These are phyloP conservation scores for Galerucella nymphaeae DNA, from an alignment of 2,888 invertebrate species.

Conservation along the genomic window DNA sequence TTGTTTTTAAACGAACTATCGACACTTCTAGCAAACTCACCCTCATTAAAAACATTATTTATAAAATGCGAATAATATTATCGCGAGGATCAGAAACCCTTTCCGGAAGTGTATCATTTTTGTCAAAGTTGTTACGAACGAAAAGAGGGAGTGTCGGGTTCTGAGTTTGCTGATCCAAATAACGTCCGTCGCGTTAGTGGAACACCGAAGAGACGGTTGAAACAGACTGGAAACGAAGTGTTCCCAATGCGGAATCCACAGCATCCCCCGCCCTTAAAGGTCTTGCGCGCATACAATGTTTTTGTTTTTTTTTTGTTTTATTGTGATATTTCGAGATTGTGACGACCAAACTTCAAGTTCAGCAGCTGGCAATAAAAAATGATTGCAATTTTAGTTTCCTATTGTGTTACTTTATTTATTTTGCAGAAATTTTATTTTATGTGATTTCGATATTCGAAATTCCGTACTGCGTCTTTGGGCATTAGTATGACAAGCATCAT, in stretches of 20 bases:
- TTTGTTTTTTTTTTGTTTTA: conserved; percentile 20
- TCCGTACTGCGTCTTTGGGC: too few relatives aligned
- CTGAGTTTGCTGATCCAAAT: conserved; percentile 24
- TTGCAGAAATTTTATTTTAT: background rate
- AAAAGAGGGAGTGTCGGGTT: conserved; percentile 53
- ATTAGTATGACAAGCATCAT: too few relatives aligned
- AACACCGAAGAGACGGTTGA: conserved; percentile 48
- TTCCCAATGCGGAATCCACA: conserved; percentile 56
- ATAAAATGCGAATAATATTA: background rate
- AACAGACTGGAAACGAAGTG: conserved; percentile 41
- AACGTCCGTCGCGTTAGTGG: conserved; percentile 45
- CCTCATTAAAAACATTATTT: conserved; percentile 22
- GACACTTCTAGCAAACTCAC: conserved; percentile 24
- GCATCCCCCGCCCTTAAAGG: conserved; percentile 55
- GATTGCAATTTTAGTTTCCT: background rate
- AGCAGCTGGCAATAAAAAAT: background rate
- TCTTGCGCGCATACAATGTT: conserved; percentile 46
- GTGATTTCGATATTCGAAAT: background rate
- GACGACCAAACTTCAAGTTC: background rate
- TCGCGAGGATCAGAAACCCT: conserved; percentile 13
- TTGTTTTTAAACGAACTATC: conserved; percentile 8
- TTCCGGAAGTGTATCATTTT: conserved; percentile 20
- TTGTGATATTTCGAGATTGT: background rate
- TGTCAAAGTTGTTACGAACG: conserved; percentile 11
- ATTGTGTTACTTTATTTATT: background rate